Evolutionary conservation across 2,888 invertebrate species (phyloP).

Genomic region (Aleiodes testaceus): DNA sequence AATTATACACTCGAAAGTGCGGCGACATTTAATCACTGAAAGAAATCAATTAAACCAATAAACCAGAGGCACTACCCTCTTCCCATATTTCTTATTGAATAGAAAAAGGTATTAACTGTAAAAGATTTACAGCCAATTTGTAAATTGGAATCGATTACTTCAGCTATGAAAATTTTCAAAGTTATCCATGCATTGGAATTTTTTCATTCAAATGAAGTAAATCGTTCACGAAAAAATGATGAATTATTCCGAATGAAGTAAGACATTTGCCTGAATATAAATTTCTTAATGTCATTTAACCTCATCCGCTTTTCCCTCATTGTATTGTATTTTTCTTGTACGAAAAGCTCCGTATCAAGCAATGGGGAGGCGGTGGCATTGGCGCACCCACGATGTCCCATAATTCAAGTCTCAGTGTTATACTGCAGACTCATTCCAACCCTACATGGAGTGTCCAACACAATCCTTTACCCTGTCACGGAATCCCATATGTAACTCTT

Average conservation of each 20-base stretch:
- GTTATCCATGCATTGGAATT: too few species aligned
- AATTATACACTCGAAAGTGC: background rate
- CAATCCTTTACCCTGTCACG: constrained; percentile 49
- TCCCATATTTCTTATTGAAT: background rate
- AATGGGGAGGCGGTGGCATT: constrained; percentile 14
- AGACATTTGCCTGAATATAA: constrained; percentile 45
- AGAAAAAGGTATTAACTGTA: constrained; percentile 55
- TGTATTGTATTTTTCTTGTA: constrained; percentile 63
- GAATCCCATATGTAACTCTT: constrained; percentile 46
- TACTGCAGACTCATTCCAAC: constrained; percentile 39
- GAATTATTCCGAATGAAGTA: constrained; percentile 26
- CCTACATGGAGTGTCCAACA: constrained; percentile 28
- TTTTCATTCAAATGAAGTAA: too few species aligned
- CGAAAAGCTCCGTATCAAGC: constrained; percentile 48
- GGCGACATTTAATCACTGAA: constrained; percentile 51
- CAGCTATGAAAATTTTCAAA: background rate
- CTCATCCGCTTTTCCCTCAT: constrained; percentile 41
- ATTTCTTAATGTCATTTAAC: constrained; percentile 39
- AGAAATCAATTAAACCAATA: too few species aligned
- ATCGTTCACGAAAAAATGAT: constrained; percentile 29
- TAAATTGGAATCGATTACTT: constrained; percentile 60
- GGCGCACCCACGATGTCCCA: constrained; percentile 51
- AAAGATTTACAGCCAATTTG: constrained; percentile 68
- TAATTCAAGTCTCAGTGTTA: constrained; percentile 59
- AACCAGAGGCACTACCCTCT: too few species aligned